A percentile compares a stretch with the other conserved stretches of the same genome.
These are phyloP conservation scores for Nasonia giraulti DNA, from an alignment of 1,140 invertebrate species.

Conservation along the genomic window DNA sequence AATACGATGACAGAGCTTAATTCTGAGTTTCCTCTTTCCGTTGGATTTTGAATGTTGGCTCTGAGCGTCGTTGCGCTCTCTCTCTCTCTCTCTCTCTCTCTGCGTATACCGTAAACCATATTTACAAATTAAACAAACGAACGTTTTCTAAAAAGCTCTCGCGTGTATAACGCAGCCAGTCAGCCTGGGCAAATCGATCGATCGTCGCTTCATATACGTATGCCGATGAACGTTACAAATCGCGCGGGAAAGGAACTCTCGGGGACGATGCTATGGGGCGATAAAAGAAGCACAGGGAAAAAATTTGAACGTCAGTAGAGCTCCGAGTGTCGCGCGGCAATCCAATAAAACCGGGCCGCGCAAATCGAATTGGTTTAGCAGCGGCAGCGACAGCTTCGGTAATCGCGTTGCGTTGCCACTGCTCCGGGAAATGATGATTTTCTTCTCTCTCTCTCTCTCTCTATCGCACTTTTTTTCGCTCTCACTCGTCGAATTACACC, in stretches of 20 bases:
- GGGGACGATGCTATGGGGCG: neutral
- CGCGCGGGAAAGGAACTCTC: neutral
- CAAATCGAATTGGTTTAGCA: constrained; percentile 22
- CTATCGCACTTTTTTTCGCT: neutral
- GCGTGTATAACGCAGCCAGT: too few relatives aligned
- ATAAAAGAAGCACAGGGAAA: constrained; percentile 3
- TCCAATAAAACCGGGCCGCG: constrained; percentile 26
- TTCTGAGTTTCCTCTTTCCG: constrained; percentile 14
- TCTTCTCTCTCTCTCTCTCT: neutral
- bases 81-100: neutral
- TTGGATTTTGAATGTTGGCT: constrained; percentile 28
- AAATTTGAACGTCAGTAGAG: neutral
- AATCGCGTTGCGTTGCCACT: constrained; percentile 14
- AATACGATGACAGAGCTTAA: constrained; percentile 8
- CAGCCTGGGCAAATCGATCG: neutral
- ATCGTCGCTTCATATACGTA: neutral
- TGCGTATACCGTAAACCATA: neutral
- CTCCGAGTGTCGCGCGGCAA: neutral
- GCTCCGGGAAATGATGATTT: neutral
- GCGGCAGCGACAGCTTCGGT: constrained; percentile 1
- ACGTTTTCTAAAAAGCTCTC: neutral
- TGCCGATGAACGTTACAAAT: constrained; percentile 4
- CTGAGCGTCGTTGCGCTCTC: too few relatives aligned
- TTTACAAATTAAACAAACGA: constrained; percentile 24
- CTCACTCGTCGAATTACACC: neutral